Percentiles rank a stretch among this genome's conserved stretches.
Evolutionary conservation across 2,113 vertebrate species (phyloP).

Genomic region (Sinocyclocheilus rhinocerous): DNA sequence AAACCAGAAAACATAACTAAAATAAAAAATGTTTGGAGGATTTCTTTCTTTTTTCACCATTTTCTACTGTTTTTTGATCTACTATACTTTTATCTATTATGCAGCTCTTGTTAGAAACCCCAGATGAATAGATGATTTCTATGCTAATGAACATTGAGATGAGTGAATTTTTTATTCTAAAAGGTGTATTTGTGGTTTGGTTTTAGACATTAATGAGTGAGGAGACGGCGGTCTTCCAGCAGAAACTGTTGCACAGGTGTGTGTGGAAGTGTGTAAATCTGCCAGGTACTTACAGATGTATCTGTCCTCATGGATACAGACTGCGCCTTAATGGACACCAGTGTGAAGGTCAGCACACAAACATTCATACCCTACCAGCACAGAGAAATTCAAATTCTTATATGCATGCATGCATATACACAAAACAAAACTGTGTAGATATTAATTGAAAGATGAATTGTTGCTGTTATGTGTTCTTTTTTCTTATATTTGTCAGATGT

Average conservation of each 20-base stretch:
- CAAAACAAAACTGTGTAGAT: not conserved
- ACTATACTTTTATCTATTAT: no score
- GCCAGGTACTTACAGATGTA: slow-evolving; percentile 68
- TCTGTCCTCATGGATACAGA: slow-evolving; percentile 68
- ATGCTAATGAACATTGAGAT: not conserved
- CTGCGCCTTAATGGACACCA: slow-evolving; percentile 51
- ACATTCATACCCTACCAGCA: no score
- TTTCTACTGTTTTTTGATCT: no score
- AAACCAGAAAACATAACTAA: not conserved
- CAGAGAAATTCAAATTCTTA: no score
- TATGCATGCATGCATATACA: not conserved
- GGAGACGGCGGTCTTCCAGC: slow-evolving; percentile 2
- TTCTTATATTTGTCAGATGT: slow-evolving; percentile 60
- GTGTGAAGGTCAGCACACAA: slow-evolving; percentile 63
- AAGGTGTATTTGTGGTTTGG: not conserved
- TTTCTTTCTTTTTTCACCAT: no score
- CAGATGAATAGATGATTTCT: not conserved
- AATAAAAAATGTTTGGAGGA: no score
- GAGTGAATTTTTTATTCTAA: not conserved
- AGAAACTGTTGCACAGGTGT: slow-evolving; percentile 48
- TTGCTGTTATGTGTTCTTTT: not conserved
- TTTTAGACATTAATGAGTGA: slow-evolving; percentile 71
- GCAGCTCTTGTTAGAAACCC: no score
- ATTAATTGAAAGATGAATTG: not conserved
- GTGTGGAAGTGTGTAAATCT: slow-evolving; percentile 71